Percentiles rank a stretch among this genome's conserved stretches.
phyloP scores from a whole-genome alignment of 2,113 vertebrate genomes.

The Ailuropoda melanoleuca region DNA sequence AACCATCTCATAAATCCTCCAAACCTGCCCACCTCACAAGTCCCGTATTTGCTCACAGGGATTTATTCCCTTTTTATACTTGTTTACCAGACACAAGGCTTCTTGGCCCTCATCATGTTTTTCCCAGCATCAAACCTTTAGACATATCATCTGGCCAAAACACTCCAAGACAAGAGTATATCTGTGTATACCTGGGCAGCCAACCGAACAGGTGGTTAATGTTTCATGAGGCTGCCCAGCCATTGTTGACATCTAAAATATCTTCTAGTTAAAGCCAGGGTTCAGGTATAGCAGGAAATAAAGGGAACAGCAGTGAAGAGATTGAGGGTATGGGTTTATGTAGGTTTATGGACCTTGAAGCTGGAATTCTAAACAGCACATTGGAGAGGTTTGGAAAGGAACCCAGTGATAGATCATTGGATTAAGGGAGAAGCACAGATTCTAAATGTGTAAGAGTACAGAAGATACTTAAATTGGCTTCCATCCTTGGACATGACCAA shows the following conservation, averaged over 20 bases:
- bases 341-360: neutral
- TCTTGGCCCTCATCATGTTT: neutral
- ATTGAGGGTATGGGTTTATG: neutral
- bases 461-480: neutral
- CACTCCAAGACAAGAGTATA: neutral
- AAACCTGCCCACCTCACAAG: neutral
- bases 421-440: neutral
- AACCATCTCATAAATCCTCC: neutral
- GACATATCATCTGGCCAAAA: neutral
- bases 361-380: neutral
- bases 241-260: slow-evolving; percentile 47
- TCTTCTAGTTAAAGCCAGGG: slow-evolving; percentile 6
- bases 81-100: slow-evolving; percentile 1
- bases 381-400: neutral
- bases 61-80: neutral
- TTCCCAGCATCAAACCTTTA: slow-evolving; percentile 35
- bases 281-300: neutral
- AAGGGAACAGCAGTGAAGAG: neutral
- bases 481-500: neutral
- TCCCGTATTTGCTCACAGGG: neutral
- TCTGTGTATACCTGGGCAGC: slow-evolving; percentile 45
- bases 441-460: neutral
- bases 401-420: neutral
- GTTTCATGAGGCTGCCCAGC: slow-evolving; percentile 41
- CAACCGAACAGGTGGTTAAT: slow-evolving; percentile 46